Base-by-base conservation (phyloP, 2,113 vertebrate genomes). In the Garra rufa region DNA sequence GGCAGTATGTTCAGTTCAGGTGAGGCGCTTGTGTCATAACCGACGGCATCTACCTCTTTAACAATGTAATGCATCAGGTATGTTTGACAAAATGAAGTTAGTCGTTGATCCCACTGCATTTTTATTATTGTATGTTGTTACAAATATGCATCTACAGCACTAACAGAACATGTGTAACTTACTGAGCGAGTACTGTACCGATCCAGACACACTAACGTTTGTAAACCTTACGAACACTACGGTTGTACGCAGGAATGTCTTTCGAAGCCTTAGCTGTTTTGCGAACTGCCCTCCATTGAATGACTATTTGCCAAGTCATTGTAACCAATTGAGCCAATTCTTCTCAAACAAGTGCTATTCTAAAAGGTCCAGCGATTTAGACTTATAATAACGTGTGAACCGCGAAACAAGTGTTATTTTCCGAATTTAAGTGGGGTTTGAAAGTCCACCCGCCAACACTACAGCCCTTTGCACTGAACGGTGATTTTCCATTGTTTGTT, bases 31-130 rank as follows among this genome's bases (percentile, higher is more conserved):
- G 52, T 34, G 67, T 88, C 81, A 61, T 55, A 34, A 87, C 57
- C 46, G 75, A 26, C 78, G 21, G 38, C 71, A 88, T 85, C 88
- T 90, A 90, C 89, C 89, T 90, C 89, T 85, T 74, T 28, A 74
- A 38, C 78, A 55, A 59, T 82, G 63, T 69, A 43, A 67, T 76
- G 13, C 24, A 50, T 75, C 82, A 69, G 55, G 65, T 77, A 50
- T 70, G 8, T 21, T 21, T 28, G 21, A 69, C 11, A 38, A 81
- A 65, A 63, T 79, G 41, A 79, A 44, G 34, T 24, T 9, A 65
- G 44, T 81, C 28, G 30, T 38, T 38, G 61, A 69, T 44, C 28
- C 63, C 26, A n/a, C 7, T 50, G 43, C 77, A 13, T 44, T 79
- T 28, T 44, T 19, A 79, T 44, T 19, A 79, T 65, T 63, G 30